Percentiles rank a stretch among this genome's conserved stretches.
These are phyloP conservation scores for Tachuris rubrigastra DNA, from an alignment of 2,113 vertebrate species.

Conservation along the genomic window DNA sequence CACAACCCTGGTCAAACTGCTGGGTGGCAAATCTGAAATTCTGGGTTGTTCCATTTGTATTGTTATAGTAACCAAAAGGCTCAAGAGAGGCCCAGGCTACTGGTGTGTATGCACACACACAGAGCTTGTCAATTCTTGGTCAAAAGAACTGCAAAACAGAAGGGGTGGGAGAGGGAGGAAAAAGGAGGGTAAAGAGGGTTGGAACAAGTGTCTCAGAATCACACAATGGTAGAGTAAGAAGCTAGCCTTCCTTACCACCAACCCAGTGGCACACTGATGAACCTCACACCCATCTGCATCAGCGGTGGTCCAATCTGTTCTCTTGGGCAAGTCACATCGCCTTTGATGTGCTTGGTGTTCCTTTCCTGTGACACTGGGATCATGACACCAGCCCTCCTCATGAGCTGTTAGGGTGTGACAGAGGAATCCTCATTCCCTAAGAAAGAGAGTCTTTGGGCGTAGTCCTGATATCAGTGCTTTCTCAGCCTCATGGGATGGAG, in stretches of 20 bases:
- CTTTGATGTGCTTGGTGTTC: background rate
- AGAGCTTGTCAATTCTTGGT: background rate
- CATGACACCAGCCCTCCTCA: background rate
- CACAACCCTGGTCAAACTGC: background rate
- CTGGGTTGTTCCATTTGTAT: background rate
- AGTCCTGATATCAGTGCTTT: background rate
- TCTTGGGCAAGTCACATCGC: accelerated
- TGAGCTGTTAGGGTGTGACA: background rate
- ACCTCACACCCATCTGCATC: background rate
- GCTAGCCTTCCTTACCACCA: background rate
- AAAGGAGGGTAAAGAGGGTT: background rate
- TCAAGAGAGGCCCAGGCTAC: background rate
- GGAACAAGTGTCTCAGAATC: background rate
- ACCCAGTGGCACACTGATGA: background rate
- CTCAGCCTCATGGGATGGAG: background rate
- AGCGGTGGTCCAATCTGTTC: background rate
- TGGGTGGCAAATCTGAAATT: background rate
- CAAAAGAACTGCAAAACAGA: background rate
- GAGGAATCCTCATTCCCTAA: background rate
- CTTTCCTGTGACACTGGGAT: background rate
- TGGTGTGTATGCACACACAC: background rate
- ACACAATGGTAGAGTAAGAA: background rate
- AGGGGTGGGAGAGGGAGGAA: background rate
- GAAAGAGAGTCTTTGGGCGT: background rate
- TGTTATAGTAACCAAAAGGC: background rate